A percentile compares a stretch with the other conserved stretches of the same genome.
phyloP scores from a whole-genome alignment of 1,140 invertebrate species.

The Formica exsecta region DNA sequence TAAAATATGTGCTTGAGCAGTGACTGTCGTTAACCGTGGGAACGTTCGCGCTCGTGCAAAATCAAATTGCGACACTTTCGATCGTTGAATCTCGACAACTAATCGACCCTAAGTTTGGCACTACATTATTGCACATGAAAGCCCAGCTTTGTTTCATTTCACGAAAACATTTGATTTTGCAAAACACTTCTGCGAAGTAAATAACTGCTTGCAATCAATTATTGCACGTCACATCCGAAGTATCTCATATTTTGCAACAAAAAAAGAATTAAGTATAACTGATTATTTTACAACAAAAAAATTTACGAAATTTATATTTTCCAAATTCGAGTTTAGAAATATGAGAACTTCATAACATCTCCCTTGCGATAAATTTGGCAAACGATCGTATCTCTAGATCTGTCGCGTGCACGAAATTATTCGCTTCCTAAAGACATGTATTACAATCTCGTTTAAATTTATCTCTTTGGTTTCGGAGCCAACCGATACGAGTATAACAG shows the following conservation, averaged over 20 bases:
- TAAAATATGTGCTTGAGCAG: slow-evolving; percentile 58
- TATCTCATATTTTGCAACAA: background rate
- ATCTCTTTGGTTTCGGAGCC: slow-evolving; percentile 52
- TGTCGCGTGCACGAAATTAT: slow-evolving; percentile 4
- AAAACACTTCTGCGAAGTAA: background rate
- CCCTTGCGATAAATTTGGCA: slow-evolving; percentile 16
- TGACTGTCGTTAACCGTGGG: slow-evolving; percentile 58
- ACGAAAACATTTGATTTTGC: background rate
- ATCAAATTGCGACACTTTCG: slow-evolving; percentile 16
- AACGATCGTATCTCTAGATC: slow-evolving; percentile 10
- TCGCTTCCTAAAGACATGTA: slow-evolving; percentile 25
- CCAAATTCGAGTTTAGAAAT: background rate
- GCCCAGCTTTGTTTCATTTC: background rate
- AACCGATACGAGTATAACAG: slow-evolving; percentile 38
- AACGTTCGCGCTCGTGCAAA: slow-evolving; percentile 18
- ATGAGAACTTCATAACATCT: background rate
- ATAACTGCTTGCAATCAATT: background rate
- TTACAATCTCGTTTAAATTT: slow-evolving; percentile 59
- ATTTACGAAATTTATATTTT: background rate
- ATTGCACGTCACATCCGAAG: background rate
- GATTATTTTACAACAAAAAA: background rate
- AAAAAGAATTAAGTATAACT: too few relatives aligned
- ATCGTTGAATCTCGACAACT: background rate
- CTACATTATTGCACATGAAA: background rate
- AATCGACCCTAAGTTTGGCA: background rate